Evolutionary conservation across 1,140 invertebrate genomes (phyloP), one percentile per base, ranked within the genome.

Genomic region (Helicoverpa zea): DNA sequence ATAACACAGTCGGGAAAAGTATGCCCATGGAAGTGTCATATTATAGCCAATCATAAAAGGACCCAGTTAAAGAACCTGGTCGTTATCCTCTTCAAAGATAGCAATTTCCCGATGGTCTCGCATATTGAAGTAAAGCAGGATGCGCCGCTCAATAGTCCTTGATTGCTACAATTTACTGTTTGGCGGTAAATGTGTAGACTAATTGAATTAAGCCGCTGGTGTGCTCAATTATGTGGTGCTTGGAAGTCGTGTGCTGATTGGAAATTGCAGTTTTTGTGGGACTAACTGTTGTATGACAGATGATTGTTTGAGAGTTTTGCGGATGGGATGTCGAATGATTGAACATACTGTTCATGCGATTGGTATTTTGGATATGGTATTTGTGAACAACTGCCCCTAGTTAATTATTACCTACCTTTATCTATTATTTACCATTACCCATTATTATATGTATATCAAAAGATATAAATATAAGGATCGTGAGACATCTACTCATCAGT

Each of bases 101-200:
- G 16, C 23, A 72, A 72, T 54, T 72, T 14, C 18, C 13, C 14
- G 11, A 72, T 23, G 43, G 47, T 52, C 18, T 35, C 35, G 51
- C 18, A 13, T 23, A 52, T 54, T 66, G 35, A 35, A 13, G 54
- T 59, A 75, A 75, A 77, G 49, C 64, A 56, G 72, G 72, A 58
- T 35, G 30, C 30, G 10, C 10, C 54, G 4, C 43, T 64, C 74
- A 77, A 77, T 64, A 64, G 59, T 77, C 74, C 74, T 64, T 77
- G 74, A 77, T 77, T 77, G 47, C 13, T 4, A 63, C 43, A 77
- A 77, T 77, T 77, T 52, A 14, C 10, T 52, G 59, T 74, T 74
- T 74, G 54, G 72, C 68, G 68, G 68, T 29, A 72, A 59, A 51
- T 35, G 49, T 64, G n/a, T 77, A 16, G 12, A 7, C 49, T 77